Percentiles rank a stretch among this genome's conserved stretches.
Conservation (phyloP, 2,797 vertebrate genomes). For the Microctenopoma steveboyesi region DNA sequence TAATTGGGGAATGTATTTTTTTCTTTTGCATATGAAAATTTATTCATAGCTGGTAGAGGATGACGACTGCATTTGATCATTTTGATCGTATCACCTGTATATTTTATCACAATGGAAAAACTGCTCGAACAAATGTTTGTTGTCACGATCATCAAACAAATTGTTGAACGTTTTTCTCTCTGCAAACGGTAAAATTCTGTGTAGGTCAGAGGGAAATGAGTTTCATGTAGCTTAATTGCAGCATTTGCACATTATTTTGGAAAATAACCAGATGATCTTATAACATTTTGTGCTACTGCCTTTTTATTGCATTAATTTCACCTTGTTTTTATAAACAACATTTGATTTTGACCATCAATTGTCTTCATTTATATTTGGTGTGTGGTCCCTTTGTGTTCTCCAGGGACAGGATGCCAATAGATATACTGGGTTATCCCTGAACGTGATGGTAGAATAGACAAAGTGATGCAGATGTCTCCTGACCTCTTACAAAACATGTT, state of each 20-base stretch:
- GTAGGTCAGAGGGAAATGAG: not conserved
- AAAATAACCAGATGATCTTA: not conserved
- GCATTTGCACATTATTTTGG: slow-evolving; percentile 2
- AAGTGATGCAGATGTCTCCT: slow-evolving; percentile 42
- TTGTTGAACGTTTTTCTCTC: slow-evolving; percentile 14
- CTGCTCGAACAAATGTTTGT: slow-evolving; percentile 12
- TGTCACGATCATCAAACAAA: slow-evolving; percentile 12
- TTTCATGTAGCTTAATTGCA: slow-evolving; percentile 3
- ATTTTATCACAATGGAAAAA: slow-evolving; percentile 34
- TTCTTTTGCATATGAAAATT: slow-evolving; percentile 25
- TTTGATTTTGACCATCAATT: slow-evolving; percentile 36
- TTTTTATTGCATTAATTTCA: not conserved
- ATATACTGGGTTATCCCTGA: slow-evolving; percentile 36
- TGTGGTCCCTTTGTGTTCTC: slow-evolving; percentile 24
- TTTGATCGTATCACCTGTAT: slow-evolving; percentile 43
- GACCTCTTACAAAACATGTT: slow-evolving; percentile 60
- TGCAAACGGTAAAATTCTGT: not conserved
- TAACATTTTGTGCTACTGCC: slow-evolving; percentile 1
- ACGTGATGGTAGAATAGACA: slow-evolving; percentile 21
- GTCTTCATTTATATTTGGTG: slow-evolving; percentile 22
- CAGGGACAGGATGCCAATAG: slow-evolving; percentile 53
- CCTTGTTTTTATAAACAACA: not conserved
- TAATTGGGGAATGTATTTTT: slow-evolving; percentile 69
- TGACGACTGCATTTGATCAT: slow-evolving; percentile 28
- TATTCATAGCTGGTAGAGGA: slow-evolving; percentile 31